These are phyloP conservation scores for Protobothrops mucrosquamatus DNA, from an alignment of 2,113 vertebrate genomes.

Conservation along the genomic window DNA sequence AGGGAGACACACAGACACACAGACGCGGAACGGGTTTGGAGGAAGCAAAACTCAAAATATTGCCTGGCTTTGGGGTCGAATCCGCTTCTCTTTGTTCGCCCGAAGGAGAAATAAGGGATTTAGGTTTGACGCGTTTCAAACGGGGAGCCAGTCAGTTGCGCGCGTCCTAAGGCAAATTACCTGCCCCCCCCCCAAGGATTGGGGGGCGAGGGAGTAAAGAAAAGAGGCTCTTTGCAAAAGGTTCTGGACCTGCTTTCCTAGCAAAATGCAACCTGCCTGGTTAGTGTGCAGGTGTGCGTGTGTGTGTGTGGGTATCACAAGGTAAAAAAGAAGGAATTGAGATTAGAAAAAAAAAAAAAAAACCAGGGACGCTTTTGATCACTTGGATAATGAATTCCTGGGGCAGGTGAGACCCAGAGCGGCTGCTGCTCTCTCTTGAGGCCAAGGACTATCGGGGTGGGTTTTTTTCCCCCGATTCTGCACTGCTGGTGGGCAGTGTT, in stretches of 20 bases:
- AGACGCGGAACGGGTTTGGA: not conserved
- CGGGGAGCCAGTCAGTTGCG: not conserved
- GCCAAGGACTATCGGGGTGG: not conserved
- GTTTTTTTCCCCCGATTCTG: not conserved
- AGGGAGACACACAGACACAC: not conserved
- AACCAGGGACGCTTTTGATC: not conserved
- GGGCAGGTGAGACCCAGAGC: not conserved
- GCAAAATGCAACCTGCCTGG: not conserved
- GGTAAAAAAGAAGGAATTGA: not conserved
- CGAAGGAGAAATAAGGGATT: not conserved
- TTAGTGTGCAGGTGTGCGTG: not conserved
- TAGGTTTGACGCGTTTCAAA: not conserved
- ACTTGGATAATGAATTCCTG: not conserved
- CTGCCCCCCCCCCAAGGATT: not conserved
- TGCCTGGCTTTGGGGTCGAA: not conserved
- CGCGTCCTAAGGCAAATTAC: not conserved
- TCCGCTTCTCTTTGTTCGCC: not conserved
- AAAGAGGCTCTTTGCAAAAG: not conserved
- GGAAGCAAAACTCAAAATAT: not conserved
- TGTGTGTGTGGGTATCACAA: not conserved
- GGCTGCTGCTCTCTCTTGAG: not conserved
- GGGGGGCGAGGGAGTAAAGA: fast-evolving
- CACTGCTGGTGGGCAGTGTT: not conserved
- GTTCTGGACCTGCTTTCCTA: too few species aligned
- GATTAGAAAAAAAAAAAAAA: not conserved